Conservation (phyloP, 64 coral and sea anemone genomes). For the Stylophora pistillata region DNA sequence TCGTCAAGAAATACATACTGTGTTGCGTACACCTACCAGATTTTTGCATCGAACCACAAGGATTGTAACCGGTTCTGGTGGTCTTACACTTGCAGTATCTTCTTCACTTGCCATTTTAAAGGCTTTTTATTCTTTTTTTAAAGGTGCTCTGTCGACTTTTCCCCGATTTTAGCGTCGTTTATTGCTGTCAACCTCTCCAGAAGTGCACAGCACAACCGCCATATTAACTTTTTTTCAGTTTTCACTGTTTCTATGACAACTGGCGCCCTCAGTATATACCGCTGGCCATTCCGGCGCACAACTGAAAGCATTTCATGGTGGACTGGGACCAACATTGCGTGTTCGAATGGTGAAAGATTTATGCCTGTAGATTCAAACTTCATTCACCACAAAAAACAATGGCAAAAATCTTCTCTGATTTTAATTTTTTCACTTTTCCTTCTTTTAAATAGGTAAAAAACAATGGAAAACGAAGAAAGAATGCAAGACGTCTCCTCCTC, state of each 20-base stretch:
- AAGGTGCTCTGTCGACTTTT: not conserved
- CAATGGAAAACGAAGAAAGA: too few species aligned
- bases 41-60: conserved; percentile 56
- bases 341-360: too few species aligned
- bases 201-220: not conserved
- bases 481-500: too few species aligned
- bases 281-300: not conserved
- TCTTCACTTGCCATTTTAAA: conserved; percentile 52
- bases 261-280: not conserved
- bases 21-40: conserved; percentile 33
- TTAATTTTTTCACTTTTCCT: too few species aligned
- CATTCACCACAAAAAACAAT: not conserved
- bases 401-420: too few species aligned
- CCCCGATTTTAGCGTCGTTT: not conserved
- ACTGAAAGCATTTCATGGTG: too few species aligned
- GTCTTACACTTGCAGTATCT: not conserved
- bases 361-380: not conserved
- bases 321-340: too few species aligned
- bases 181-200: not conserved
- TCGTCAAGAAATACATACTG: not conserved
- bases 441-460: too few species aligned
- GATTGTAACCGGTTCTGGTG: conserved; percentile 53
- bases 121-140: not conserved
- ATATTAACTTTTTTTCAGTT: conserved; percentile 8
- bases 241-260: conserved; percentile 39